Percentiles rank a stretch among this genome's conserved stretches.
Conservation (phyloP, 2,888 invertebrate species). For the Apamea crenata region DNA sequence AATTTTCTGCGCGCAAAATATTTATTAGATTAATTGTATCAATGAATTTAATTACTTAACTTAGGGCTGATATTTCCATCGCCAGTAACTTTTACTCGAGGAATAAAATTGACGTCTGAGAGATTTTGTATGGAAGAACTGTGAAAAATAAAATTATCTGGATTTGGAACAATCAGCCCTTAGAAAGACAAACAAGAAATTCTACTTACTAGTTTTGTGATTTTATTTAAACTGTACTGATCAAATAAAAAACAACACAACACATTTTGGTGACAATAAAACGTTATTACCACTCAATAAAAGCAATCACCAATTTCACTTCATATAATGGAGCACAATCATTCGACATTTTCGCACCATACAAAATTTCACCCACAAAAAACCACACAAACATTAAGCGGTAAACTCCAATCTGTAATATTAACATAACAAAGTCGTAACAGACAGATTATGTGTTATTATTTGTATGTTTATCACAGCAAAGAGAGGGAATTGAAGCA, state of each 20-base stretch:
- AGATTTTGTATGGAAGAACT: too few relatives aligned
- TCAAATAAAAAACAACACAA: background rate
- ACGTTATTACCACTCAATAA: slow-evolving; percentile 13
- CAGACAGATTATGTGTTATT: slow-evolving; percentile 61
- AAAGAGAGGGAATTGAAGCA: slow-evolving; percentile 59
- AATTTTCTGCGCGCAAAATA: background rate
- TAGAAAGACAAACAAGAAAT: too few relatives aligned
- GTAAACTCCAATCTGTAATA: slow-evolving; percentile 56
- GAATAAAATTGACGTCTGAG: too few relatives aligned
- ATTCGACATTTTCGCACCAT: slow-evolving; percentile 23
- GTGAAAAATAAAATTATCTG: too few relatives aligned
- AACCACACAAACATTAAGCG: slow-evolving; percentile 48
- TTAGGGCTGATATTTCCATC: too few relatives aligned
- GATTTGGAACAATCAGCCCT: too few relatives aligned
- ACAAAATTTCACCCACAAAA: slow-evolving; percentile 36
- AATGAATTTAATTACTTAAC: background rate
- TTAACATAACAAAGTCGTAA: slow-evolving; percentile 64
- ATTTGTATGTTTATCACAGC: slow-evolving; percentile 63
- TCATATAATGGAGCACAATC: slow-evolving; percentile 22
- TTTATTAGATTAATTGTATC: background rate
- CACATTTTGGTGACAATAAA: slow-evolving; percentile 13
- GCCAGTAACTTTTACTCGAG: too few relatives aligned
- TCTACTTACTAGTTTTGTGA: too few relatives aligned
- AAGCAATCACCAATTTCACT: slow-evolving; percentile 12
- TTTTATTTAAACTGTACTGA: background rate